Percentiles rank a stretch among this genome's conserved stretches.
phyloP scores from a whole-genome alignment of 2,888 invertebrate species.

The Hypolimnas misippus region DNA sequence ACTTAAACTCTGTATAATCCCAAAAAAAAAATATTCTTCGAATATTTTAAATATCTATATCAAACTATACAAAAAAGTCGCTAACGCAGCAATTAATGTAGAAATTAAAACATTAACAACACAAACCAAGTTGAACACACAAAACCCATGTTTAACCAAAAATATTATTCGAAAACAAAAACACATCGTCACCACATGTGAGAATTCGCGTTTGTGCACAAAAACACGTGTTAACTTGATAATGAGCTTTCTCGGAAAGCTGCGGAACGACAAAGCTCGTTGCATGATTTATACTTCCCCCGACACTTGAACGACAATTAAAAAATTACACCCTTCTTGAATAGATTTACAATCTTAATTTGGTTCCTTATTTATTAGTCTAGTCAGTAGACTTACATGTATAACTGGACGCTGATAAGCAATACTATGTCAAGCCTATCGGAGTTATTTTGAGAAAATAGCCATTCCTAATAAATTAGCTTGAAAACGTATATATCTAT shows the following conservation, averaged over 20 bases:
- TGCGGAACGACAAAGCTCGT: conserved; percentile 50
- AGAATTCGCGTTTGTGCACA: conserved; percentile 49
- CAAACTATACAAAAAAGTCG: too few relatives aligned
- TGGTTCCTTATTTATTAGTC: too few relatives aligned
- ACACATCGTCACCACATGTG: conserved; percentile 45
- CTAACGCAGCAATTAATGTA: neutral
- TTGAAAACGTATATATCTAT: too few relatives aligned
- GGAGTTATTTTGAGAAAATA: too few relatives aligned
- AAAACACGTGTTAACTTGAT: conserved; percentile 78
- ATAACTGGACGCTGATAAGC: too few relatives aligned
- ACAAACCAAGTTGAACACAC: conserved; percentile 28
- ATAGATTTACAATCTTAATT: too few relatives aligned
- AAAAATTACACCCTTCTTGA: conserved; percentile 28
- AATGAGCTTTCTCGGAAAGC: conserved; percentile 76
- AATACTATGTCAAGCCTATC: too few relatives aligned
- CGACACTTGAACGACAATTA: conserved; percentile 48
- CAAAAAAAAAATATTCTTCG: too few relatives aligned
- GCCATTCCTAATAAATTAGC: too few relatives aligned
- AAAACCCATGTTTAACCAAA: conserved; percentile 19
- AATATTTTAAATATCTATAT: too few relatives aligned
- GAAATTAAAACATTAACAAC: conserved; percentile 2
- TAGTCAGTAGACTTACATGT: too few relatives aligned
- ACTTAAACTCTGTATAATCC: too few relatives aligned
- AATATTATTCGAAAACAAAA: conserved; percentile 28
- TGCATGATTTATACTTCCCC: conserved; percentile 74